phyloP scores from a whole-genome alignment of 2,113 vertebrate species.

The Ciconia stormi region DNA sequence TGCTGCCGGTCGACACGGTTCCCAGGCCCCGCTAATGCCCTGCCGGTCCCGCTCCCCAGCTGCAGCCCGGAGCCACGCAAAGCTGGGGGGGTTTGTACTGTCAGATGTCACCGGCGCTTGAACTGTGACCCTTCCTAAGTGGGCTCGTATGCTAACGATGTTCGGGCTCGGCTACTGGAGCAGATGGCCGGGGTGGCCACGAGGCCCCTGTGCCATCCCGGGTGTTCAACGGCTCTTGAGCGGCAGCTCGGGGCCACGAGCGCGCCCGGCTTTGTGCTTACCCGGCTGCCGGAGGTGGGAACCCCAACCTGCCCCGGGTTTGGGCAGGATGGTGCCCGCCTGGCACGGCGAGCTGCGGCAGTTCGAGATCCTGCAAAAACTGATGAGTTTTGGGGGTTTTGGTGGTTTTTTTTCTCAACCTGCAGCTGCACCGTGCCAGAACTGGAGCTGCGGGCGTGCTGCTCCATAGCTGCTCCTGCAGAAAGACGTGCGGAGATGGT shows the following conservation, averaged over 20 bases:
- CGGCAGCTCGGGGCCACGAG: not conserved
- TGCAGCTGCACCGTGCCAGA: not conserved
- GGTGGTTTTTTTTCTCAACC: not conserved
- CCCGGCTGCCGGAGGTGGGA: not conserved
- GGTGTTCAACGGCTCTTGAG: not conserved
- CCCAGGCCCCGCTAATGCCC: not conserved
- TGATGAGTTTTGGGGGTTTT: not conserved
- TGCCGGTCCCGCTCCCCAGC: not conserved
- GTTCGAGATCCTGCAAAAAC: too few species aligned
- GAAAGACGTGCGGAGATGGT: accelerated
- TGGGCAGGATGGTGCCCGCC: not conserved
- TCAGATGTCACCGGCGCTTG: not conserved
- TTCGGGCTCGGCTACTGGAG: not conserved
- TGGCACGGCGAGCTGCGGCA: accelerated
- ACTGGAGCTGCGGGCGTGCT: not conserved
- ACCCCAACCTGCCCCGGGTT: not conserved
- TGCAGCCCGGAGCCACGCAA: not conserved
- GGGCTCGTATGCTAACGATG: accelerated
- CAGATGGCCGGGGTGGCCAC: not conserved
- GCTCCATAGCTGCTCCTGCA: not conserved
- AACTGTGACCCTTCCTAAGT: not conserved
- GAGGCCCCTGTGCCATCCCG: not conserved
- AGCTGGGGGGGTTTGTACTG: not conserved
- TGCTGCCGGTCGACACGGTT: too few species aligned
- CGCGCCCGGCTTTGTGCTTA: accelerated